Evolutionary conservation across 2,113 vertebrate genomes (phyloP).

Genomic region (Cavia aperea): DNA sequence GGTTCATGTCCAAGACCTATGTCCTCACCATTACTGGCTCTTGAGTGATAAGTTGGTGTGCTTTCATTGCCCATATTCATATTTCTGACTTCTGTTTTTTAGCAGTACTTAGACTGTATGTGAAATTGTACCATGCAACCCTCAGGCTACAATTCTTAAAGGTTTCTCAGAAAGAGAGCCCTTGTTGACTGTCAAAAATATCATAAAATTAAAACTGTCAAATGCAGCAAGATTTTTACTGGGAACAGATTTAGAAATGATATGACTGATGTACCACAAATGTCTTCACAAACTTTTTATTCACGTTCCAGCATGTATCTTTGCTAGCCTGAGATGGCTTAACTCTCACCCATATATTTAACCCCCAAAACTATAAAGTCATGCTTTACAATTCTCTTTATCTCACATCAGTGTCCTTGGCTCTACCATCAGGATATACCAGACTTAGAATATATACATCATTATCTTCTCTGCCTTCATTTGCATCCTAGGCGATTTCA

Average conservation of each 20-base stretch:
- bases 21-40: background rate
- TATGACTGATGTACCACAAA: background rate
- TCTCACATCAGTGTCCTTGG: background rate
- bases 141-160: background rate
- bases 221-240: background rate
- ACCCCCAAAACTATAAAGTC: background rate
- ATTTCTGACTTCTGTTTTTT: background rate
- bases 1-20: too few relatives aligned
- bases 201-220: background rate
- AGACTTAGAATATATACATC: background rate
- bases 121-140: background rate
- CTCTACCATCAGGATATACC: background rate
- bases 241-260: background rate
- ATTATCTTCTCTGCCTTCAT: background rate
- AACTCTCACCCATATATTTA: background rate
- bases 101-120: background rate
- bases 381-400: background rate
- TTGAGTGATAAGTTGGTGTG: background rate
- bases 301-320: background rate
- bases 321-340: background rate
- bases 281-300: background rate
- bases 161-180: background rate
- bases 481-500: background rate
- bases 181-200: background rate
- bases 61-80: background rate